phyloP scores from a whole-genome alignment of 2,797 vertebrate species.

The Sebastes hubbsi region DNA sequence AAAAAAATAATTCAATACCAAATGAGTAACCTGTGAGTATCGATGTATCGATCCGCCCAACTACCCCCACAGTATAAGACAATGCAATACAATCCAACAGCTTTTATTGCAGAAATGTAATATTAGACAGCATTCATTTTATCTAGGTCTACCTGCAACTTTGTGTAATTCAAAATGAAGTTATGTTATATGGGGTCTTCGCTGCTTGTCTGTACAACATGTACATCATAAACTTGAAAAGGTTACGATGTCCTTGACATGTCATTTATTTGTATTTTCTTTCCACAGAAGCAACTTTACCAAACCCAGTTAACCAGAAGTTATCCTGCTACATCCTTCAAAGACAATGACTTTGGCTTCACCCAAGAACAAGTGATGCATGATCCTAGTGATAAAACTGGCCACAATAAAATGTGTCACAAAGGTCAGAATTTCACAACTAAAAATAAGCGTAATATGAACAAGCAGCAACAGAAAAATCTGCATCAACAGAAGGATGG shows the following conservation, averaged over 20 bases:
- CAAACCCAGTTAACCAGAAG: not conserved
- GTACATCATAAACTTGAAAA: not conserved
- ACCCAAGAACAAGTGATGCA: not conserved
- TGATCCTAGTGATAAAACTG: not conserved
- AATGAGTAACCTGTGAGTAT: too few relatives aligned
- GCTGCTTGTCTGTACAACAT: not conserved
- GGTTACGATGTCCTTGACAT: not conserved
- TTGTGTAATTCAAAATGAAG: not conserved
- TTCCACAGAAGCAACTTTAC: conserved; percentile 37
- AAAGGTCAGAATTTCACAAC: not conserved
- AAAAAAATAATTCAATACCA: too few relatives aligned
- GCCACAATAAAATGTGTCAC: not conserved
- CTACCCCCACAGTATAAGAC: not conserved
- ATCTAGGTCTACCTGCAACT: not conserved
- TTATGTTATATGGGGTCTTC: not conserved
- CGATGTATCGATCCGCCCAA: too few relatives aligned
- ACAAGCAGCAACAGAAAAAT: not conserved
- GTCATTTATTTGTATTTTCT: not conserved
- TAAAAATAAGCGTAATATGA: not conserved
- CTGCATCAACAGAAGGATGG: not conserved
- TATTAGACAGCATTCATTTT: not conserved
- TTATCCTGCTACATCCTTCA: not conserved
- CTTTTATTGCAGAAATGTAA: not conserved
- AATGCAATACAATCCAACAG: too few relatives aligned
- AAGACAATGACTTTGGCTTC: not conserved